phyloP scores from a whole-genome alignment of 2,113 vertebrate genomes.

The Chaetorhynchus papuensis region DNA sequence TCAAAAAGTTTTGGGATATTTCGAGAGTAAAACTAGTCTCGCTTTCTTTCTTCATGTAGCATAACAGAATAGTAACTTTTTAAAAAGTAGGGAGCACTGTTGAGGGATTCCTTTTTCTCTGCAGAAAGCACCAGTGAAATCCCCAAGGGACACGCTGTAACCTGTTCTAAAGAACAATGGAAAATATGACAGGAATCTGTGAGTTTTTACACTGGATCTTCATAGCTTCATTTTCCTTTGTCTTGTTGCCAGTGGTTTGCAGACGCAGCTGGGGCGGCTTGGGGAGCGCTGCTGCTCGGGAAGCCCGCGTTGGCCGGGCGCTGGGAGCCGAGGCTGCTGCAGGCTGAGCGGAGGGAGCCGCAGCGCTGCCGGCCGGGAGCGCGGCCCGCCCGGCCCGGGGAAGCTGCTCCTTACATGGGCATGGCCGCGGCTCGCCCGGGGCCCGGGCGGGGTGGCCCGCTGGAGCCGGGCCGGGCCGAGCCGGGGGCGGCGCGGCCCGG shows the following conservation, averaged over 20 bases:
- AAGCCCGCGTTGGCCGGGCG: background rate
- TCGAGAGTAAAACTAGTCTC: background rate
- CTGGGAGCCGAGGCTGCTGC: background rate
- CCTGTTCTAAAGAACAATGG: background rate
- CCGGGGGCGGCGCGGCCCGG: background rate
- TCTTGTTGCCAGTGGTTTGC: background rate
- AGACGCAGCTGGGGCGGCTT: background rate
- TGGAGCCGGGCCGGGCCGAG: conserved; percentile 14
- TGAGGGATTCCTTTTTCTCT: background rate
- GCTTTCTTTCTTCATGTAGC: background rate
- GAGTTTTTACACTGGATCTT: background rate
- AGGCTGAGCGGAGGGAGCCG: background rate
- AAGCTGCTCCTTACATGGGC: conserved; percentile 89
- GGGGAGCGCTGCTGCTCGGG: background rate
- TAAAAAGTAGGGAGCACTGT: background rate
- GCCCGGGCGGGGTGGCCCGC: conserved; percentile 72
- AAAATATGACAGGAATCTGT: background rate
- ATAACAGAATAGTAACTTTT: background rate
- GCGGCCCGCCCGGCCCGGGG: background rate
- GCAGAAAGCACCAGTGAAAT: background rate
- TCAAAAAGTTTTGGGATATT: background rate
- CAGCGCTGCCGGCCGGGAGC: background rate
- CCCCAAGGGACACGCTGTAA: background rate
- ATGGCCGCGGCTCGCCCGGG: conserved; percentile 57
- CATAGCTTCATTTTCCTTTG: background rate